Base-by-base conservation (phyloP, 2,888 invertebrate species). In the Cataglyphis cursor region DNA sequence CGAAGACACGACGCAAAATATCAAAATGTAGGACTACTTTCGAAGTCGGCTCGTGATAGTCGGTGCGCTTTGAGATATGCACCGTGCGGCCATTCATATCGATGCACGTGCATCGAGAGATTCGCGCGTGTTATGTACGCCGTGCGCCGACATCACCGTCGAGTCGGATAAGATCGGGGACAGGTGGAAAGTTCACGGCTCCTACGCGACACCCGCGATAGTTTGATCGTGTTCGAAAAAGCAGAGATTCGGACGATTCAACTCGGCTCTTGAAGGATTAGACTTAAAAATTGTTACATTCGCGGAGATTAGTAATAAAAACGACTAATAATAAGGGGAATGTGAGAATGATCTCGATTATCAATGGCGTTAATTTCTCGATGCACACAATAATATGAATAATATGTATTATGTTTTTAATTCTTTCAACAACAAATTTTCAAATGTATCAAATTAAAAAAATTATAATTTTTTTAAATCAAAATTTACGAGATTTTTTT, bases 131-230 rank as follows among this genome's bases (percentile, higher is more conserved):
- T 70, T 70, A 59, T 85, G 83, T 81, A 62, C 85, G 84, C 81
- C 75, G 81, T 85, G 81, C 65, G 66, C 85, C 68, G 87, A 81
- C 86, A 85, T 84, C 75, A 80, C 83, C 81, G 59, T 61, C 72
- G 57, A 10, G 24, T 24, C 70, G 64, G 92, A 92, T 92, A 92
- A 89, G 89, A 92, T 91, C 91, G 88, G 51, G 85, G 84, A 89
- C 92, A 92, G 91, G 92, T 92, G 92, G 90, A 92, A 87, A 89
- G 86, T 86, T 87, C 82, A 80, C 31, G 72, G 87, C 85, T 87
- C 86, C 85, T 88, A 85, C 90, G 89, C 87, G 89, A 89, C 83
- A 84, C 83, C 65, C 59, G 44, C 59, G 85, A 51, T 8, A 72
- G 62, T 85, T 83, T 82, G 84, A 82, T 85, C 72, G 61, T 57